phyloP scores from a whole-genome alignment of 2,113 vertebrate species.

The Polypterus senegalus region DNA sequence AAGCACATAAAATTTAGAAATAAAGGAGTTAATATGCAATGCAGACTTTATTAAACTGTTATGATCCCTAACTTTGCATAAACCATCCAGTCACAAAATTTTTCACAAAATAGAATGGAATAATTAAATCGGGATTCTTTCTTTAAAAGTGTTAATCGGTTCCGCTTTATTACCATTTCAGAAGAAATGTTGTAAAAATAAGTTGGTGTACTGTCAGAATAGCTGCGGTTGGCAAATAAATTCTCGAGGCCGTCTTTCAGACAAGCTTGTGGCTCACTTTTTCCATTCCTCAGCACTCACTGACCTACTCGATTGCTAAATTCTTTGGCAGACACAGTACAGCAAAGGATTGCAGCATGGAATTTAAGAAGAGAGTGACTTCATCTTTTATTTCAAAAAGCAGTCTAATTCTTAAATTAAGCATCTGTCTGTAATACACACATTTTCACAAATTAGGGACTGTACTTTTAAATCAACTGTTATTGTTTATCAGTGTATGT shows the following conservation, averaged over 20 bases:
- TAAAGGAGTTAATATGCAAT: no score
- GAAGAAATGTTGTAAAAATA: slow-evolving; percentile 17
- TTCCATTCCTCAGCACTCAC: slow-evolving; percentile 21
- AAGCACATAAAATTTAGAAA: no score
- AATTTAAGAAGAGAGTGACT: slow-evolving; percentile 22
- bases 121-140: slow-evolving; percentile 7
- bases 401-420: no score
- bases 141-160: slow-evolving; percentile 9
- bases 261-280: slow-evolving; percentile 22
- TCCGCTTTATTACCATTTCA: slow-evolving; percentile 3
- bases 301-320: slow-evolving; percentile 24
- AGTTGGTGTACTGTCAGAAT: slow-evolving; percentile 17
- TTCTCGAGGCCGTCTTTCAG: slow-evolving; percentile 16
- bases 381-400: slow-evolving; percentile 19
- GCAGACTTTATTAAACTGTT: no score
- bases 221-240: slow-evolving; percentile 14
- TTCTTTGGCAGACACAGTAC: slow-evolving; percentile 25
- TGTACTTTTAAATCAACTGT: no score
- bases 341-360: slow-evolving; percentile 20
- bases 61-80: no score
- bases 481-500: no score
- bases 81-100: not conserved
- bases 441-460: no score
- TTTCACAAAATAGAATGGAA: slow-evolving; percentile 1
- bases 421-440: no score